These are phyloP conservation scores for Sminthurinus aureus DNA, from an alignment of 2,888 invertebrate species.

Conservation along the genomic window DNA sequence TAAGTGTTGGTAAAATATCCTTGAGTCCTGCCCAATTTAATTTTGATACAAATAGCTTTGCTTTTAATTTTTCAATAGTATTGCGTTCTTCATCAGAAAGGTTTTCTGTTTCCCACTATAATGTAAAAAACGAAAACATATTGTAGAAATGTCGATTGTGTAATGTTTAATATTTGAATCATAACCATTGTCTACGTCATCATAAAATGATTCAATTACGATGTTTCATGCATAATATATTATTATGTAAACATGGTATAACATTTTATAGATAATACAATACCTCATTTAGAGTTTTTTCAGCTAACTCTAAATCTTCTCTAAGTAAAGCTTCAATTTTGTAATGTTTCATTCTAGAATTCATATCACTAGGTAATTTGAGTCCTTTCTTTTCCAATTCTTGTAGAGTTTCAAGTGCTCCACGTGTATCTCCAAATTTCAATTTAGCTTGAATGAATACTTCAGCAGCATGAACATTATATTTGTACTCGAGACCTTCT, in stretches of 20 bases:
- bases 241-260: neutral
- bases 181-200: too few relatives aligned
- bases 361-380: neutral
- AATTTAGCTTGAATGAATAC: conserved; percentile 48
- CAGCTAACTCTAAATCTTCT: conserved; percentile 4
- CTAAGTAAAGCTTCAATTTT: conserved; percentile 32
- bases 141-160: neutral
- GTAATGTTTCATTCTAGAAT: neutral
- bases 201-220: neutral
- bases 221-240: neutral
- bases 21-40: conserved; percentile 5
- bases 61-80: neutral
- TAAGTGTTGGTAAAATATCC: conserved; percentile 11
- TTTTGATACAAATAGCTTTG: conserved; percentile 10
- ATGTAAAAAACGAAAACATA: neutral
- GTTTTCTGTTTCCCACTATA: conserved; percentile 10
- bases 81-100: neutral
- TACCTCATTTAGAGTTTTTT: conserved; percentile 22
- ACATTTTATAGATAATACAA: neutral
- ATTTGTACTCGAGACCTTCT: conserved; percentile 52
- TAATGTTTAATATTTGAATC: neutral
- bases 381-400: conserved; percentile 20
- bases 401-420: conserved; percentile 35
- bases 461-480: conserved; percentile 48
- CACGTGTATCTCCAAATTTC: conserved; percentile 53